A percentile compares a stretch with the other conserved stretches of the same genome.
Evolutionary conservation across 2,888 invertebrate genomes (phyloP).

Genomic region (Corbicula japonica): DNA sequence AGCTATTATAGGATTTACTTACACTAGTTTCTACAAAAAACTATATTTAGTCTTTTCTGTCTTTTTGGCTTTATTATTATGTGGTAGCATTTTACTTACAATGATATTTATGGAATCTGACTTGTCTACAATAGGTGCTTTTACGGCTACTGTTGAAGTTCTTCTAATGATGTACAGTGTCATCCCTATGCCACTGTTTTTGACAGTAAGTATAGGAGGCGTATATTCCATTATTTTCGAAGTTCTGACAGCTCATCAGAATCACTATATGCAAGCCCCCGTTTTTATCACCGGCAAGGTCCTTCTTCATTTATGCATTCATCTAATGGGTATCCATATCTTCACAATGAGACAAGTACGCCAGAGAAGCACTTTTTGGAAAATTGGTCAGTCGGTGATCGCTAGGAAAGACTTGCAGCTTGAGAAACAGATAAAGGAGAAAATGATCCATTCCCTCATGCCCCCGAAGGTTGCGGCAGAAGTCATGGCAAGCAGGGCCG

Average conservation of each 20-base stretch:
- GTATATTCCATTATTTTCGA: constrained; percentile 95
- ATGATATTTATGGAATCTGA: constrained; percentile 79
- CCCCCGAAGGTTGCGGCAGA: constrained; percentile 94
- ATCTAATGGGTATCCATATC: constrained; percentile 96
- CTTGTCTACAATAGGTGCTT: constrained; percentile 85
- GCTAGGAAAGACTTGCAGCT: constrained; percentile 96
- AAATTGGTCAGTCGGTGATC: constrained; percentile 96
- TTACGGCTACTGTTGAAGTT: constrained; percentile 90
- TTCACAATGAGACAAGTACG: constrained; percentile 94
- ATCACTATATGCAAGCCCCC: constrained; percentile 68
- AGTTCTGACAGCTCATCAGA: constrained; percentile 87
- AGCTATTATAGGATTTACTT: constrained; percentile 85
- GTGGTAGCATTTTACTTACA: constrained; percentile 78
- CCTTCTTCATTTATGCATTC: constrained; percentile 95
- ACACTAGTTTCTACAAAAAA: constrained; percentile 85
- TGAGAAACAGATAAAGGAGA: constrained; percentile 97
- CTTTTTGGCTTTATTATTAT: constrained; percentile 86
- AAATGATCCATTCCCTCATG: constrained; percentile 97
- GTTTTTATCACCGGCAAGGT: constrained; percentile 88
- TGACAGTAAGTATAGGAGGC: constrained; percentile 93
- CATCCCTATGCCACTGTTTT: constrained; percentile 95
- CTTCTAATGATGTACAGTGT: constrained; percentile 96
- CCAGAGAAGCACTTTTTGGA: constrained; percentile 98
- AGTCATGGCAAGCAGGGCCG: constrained; percentile 82
- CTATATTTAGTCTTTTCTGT: constrained; percentile 90